phyloP scores from a whole-genome alignment of 2,113 vertebrate species.

The Craseonycteris thonglongyai region DNA sequence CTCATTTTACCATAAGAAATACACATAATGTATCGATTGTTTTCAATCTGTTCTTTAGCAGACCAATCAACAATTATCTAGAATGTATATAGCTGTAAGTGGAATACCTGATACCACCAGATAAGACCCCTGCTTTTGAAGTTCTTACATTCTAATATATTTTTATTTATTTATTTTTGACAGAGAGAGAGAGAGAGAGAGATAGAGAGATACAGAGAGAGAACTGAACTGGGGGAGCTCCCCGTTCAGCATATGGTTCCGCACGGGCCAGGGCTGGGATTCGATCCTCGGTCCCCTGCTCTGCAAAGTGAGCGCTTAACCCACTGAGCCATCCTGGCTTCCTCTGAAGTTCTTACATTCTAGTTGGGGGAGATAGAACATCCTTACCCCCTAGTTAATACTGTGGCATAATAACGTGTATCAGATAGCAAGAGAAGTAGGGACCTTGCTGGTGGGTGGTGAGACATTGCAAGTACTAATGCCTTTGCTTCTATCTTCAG shows the following conservation, averaged over 20 bases:
- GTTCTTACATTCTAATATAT: not conserved
- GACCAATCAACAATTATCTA: not conserved
- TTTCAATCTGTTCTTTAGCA: constrained; percentile 18
- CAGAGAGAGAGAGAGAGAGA: no score
- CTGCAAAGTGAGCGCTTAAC: no score
- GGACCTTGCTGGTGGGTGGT: not conserved
- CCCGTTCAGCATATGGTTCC: no score
- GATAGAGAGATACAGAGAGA: no score
- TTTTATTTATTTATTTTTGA: no score
- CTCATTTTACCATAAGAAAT: constrained; percentile 6
- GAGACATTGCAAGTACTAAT: not conserved
- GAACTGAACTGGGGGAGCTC: no score
- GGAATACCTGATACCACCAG: not conserved
- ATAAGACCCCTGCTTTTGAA: not conserved
- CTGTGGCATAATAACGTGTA: not conserved
- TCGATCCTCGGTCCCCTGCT: no score
- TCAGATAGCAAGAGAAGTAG: not conserved
- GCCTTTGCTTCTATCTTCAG: not conserved
- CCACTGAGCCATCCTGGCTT: no score
- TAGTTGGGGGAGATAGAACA: not conserved
- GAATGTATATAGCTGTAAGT: not conserved
- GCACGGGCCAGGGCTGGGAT: no score
- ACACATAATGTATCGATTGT: not conserved
- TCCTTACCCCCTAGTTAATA: not conserved
- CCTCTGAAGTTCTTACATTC: not conserved